Evolutionary conservation across 2,113 vertebrate genomes (phyloP), one percentile per base, ranked within the genome.

Genomic region (Meles meles): DNA sequence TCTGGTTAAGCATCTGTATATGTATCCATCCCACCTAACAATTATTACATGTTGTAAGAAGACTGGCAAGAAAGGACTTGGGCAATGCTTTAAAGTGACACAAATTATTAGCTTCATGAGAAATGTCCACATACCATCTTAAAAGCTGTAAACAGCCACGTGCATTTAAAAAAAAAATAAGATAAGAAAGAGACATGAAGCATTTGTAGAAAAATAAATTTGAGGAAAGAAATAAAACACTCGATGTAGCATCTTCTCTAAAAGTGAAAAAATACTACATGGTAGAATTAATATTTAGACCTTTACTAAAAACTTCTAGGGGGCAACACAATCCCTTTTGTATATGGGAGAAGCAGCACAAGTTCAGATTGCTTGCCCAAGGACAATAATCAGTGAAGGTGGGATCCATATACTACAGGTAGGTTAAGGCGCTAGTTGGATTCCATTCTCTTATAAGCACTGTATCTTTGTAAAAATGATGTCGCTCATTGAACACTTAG

Each of bases 1-100:
- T 87, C 93, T 96, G 83, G 87, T 95, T 95, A 98, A 98, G 93
- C 96, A 98, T 97, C 96, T 98, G 94, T 87, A 97, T 11, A 93
- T 65, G 44, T 15, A 94, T 97, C 72, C 83, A 57, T 27, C 55
- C 84, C 79, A 98, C 47, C 94, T 37, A 96, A 71, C 81, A 29
- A 52, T 87, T 95, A 91, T 97, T 94, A 61, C 93, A 93, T 96
- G 97, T 96, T 95, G 96, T 13, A 85, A 93, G 83, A 97, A 94
- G 39, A 85, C 72, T 86, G 71, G 93, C 80, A 96, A 95, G 86
- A 97, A 93, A 97, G 52, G 80, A 83, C 92, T 92, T 65, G 93
- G 95, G 77, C 88, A 96, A 9, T 96, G 69, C 42, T 86, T 85
- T 79, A 98, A 94, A 98, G 94, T 80, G 37, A 95, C 88, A 93